Evolutionary conservation across 2,113 vertebrate species (phyloP), one percentile per base, ranked within the genome.

Genomic region (Mohoua ochrocephala): DNA sequence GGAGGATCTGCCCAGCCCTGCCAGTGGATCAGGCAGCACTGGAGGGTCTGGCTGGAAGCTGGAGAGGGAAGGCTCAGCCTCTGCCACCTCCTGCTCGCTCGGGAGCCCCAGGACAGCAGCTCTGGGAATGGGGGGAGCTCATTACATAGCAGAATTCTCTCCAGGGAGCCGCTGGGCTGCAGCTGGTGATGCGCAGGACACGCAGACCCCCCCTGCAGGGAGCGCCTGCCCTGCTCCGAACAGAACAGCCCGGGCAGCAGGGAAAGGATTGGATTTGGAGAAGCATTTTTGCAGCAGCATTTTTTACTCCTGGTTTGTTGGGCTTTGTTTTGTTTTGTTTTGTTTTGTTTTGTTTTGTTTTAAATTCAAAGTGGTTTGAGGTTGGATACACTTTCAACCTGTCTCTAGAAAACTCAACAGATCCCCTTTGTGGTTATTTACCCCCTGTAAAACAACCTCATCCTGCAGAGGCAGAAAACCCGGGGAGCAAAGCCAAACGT

Each of bases 401-500:
- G 35, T 59, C 15, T 45, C 64, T 7, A 22, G 39, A 53, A 83
- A 85, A 45, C 22, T 4, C 63, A 57, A 6, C 53, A 21, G 11
- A 9, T n/a, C 6, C 42, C 73, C 73, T 90, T 50, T 28, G 13
- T 15, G n/a, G 15, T 60, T 15, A 0, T 4, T 30, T 71, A 90
- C 22, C 13, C 30, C 5, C 47, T 59, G 53, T 35, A 52, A 54
- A 53, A 59, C 35, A 18, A 49, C 5, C 39, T n/a, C 28, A n/a
- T 31, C 23, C 21, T 86, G 75, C 70, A 39, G 71, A 89, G 79
- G 81, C 87, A 95, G 88, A 94, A 90, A 89, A 53, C 27, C 19
- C 1, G 11, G 49, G 64, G 19, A 84, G 84, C 39, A 83, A 88
- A 91, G 11, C 47, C 56, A 12, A 82, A 28, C 6, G 9, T 20